Evolutionary conservation across 2,888 invertebrate genomes (phyloP), one percentile per base, ranked within the genome.

Genomic region (Andrena chrysosceles): DNA sequence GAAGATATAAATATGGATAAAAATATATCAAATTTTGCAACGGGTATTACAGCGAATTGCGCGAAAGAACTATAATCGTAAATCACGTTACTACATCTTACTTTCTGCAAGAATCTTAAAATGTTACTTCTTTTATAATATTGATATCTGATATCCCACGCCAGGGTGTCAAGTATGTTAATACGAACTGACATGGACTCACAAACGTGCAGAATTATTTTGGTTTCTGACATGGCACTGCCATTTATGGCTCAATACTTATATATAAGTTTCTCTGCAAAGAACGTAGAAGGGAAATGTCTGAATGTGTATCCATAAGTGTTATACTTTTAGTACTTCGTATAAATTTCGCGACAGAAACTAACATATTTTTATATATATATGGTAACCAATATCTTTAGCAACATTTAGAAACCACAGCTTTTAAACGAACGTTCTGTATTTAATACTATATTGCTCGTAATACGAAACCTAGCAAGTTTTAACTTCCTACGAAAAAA

Each of bases 171-270:
- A 81, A 83, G 72, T 74, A 88, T 85, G 86, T 85, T 77, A 73
- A 69, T 64, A 72, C 73, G 80, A 81, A 81, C 68, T 84, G 69
- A 68, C 62, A 56, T 69, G 70, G 60, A 80, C 84, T 85, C 62
- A 73, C 77, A 60, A 86, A 80, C 69, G 81, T 71, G 70, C 75
- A 77, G 81, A 85, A 75, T 59, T 78, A 76, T 84, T 69, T 79
- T 74, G 80, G 72, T 86, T 89, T 89, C 85, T 83, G 85, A 90
- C 85, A 90, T 88, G 89, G 91, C 92, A 92, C 92, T 93, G 93
- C 93, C 93, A 88, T 90, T 89, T 88, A 87, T 91, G 93, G 92
- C 93, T 92, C 92, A 92, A 93, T 92, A 92, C 89, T 92, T 90
- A 89, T 90, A 90, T 90, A 89, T 90, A 91, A 91, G 89, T 87